Evolutionary conservation across 2,113 vertebrate genomes (phyloP).

Genomic region (Bolborhynchus lineola): DNA sequence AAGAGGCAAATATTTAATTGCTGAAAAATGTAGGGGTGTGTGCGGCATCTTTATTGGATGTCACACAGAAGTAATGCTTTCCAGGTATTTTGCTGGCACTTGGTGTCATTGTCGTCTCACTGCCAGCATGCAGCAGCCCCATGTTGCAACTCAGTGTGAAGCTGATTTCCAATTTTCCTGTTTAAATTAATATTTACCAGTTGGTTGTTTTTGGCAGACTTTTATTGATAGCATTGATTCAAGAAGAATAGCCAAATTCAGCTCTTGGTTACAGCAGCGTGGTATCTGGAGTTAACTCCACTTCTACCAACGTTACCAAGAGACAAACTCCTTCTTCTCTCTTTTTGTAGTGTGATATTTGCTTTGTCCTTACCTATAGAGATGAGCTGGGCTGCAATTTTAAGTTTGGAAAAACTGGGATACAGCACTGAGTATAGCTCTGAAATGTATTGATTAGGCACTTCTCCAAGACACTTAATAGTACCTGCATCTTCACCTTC

Average conservation of each 20-base stretch:
- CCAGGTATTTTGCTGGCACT: slow-evolving; percentile 60
- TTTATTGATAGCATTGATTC: slow-evolving; percentile 47
- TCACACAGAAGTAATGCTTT: slow-evolving; percentile 44
- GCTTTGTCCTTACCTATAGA: not conserved
- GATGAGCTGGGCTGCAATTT: not conserved
- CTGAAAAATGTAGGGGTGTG: slow-evolving; percentile 55
- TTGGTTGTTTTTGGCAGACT: slow-evolving; percentile 62
- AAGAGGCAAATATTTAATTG: slow-evolving; percentile 52
- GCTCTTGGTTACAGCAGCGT: not conserved
- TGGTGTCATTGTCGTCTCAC: not conserved
- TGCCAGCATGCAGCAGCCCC: slow-evolving; percentile 61
- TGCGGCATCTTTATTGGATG: slow-evolving; percentile 30
- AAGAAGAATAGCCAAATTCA: slow-evolving; percentile 41
- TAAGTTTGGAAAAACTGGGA: not conserved
- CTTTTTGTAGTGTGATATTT: not conserved
- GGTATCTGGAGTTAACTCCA: slow-evolving; percentile 34
- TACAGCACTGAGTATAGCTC: not conserved
- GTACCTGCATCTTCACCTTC: not conserved
- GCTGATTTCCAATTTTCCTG: slow-evolving; percentile 49
- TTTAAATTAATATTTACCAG: slow-evolving; percentile 69
- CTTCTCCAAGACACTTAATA: not conserved
- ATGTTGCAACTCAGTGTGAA: slow-evolving; percentile 43
- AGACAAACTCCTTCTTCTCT: not conserved
- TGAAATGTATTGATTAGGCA: not conserved
- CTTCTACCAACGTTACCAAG: not conserved